Conservation (phyloP, 2,797 vertebrate genomes). For the Dipus sagitta region DNA sequence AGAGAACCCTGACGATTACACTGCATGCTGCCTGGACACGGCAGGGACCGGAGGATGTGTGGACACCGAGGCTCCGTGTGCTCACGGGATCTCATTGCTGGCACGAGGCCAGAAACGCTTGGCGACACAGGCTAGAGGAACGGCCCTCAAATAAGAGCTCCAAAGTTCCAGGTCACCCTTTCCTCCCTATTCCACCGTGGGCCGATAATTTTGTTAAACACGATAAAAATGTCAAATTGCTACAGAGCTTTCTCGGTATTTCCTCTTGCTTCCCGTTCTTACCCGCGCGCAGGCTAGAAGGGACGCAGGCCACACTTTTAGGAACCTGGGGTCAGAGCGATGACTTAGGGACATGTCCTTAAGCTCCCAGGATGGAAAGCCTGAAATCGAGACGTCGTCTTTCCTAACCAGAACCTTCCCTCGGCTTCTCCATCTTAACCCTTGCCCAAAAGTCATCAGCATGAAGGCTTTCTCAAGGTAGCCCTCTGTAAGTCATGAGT, state of each 20-base stretch:
- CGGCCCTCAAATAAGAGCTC: neutral
- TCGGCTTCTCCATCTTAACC: neutral
- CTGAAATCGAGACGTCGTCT: neutral
- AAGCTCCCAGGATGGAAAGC: neutral
- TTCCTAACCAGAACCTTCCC: neutral
- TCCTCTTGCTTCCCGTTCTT: neutral
- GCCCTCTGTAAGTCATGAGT: neutral
- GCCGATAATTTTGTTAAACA: constrained; percentile 33
- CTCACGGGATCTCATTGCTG: neutral
- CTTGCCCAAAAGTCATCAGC: neutral
- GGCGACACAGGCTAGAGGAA: neutral
- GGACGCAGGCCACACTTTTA: neutral
- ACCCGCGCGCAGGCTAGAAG: neutral
- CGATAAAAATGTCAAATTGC: constrained; percentile 10
- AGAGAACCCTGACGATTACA: neutral
- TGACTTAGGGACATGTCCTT: neutral
- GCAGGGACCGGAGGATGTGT: neutral
- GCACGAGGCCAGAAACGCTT: neutral
- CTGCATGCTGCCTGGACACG: neutral
- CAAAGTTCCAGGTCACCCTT: neutral
- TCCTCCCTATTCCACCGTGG: neutral
- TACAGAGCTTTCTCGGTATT: neutral
- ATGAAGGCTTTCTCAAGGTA: neutral
- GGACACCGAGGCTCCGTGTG: neutral
- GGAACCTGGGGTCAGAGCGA: neutral